A percentile compares a stretch with the other conserved stretches of the same genome.
Evolutionary conservation across 2,113 vertebrate genomes (phyloP).

Genomic region (Proterorhinus semilunaris): DNA sequence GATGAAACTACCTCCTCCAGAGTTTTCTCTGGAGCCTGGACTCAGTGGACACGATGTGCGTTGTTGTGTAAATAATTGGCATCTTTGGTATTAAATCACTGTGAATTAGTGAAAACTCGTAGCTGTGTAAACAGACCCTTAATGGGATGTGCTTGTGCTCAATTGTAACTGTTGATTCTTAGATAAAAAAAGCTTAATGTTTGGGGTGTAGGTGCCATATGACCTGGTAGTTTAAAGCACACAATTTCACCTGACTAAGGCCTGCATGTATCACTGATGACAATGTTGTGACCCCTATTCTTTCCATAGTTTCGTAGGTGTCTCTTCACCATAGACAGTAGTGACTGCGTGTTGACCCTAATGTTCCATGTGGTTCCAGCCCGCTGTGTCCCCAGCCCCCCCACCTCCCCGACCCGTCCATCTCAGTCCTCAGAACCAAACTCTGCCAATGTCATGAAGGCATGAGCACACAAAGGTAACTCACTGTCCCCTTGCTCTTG

Average conservation of each 20-base stretch:
- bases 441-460: slow-evolving; percentile 88
- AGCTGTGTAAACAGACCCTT: no score
- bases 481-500: slow-evolving; percentile 14
- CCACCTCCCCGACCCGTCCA: slow-evolving; percentile 87
- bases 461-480: slow-evolving; percentile 90
- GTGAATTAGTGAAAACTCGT: no score
- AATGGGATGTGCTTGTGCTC: no score
- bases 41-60: no score
- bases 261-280: not conserved
- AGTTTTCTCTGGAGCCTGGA: no score
- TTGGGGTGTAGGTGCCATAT: no score
- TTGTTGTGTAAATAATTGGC: no score
- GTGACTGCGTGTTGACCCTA: slow-evolving; percentile 1
- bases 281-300: not conserved
- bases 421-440: slow-evolving; percentile 82
- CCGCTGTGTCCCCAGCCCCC: slow-evolving; percentile 85
- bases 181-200: no score
- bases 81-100: no score
- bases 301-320: not conserved
- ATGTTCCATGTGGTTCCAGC: slow-evolving; percentile 75
- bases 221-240: no score
- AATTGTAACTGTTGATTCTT: no score
- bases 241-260: not conserved
- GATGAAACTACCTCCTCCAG: no score
- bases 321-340: not conserved